Evolutionary conservation across 2,797 vertebrate species (phyloP), one percentile per base, ranked within the genome.

Genomic region (Brachyalestes nurse): DNA sequence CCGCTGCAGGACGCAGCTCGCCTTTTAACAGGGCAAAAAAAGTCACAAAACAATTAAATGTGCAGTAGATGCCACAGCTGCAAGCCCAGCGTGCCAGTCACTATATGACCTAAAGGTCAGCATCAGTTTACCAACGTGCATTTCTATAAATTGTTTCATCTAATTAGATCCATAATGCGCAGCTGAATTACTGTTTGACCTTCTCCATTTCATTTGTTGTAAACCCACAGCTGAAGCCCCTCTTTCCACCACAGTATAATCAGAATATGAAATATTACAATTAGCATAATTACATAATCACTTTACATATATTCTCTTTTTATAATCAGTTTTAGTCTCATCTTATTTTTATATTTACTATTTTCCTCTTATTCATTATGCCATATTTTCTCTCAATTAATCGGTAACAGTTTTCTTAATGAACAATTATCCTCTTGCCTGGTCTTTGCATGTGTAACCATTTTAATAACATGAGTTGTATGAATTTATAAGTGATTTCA

Each of bases 21-120:
- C 72, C 62, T 80, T 80, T 75, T 66, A 28, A 57, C 62, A 51
- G 38, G 25, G 23, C 40, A 58, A 17, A 75, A 75, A 38, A 49
- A 47, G 4, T 60, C 25, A 12, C 55, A 34, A 23, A 66, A 42
- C 49, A 55, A 67, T 28, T 61, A 34, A 13, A 45, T 25, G 13
- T 1, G 45, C 67, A 38, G 47, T 65, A 25, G 69, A 28, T 8
- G 47, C 21, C 16, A 9, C 1, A 47, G 53, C 47, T 58, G 49
- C 34, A 47, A 25, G 13, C 4, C n/a, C 28, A 34, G 47, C 10
- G 57, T 38, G 40, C 40, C 23, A 4, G 10, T 16, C 34, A 55
- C 19, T 61, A 65, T 19, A 51, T 12, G 14, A 49, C 25, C 40
- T 10, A 12, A 57, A 66, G 62, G 78, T 45, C 60, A 72, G 70